Evolutionary conservation across 2,888 invertebrate genomes (phyloP).

Genomic region (Periphyllus acericola): DNA sequence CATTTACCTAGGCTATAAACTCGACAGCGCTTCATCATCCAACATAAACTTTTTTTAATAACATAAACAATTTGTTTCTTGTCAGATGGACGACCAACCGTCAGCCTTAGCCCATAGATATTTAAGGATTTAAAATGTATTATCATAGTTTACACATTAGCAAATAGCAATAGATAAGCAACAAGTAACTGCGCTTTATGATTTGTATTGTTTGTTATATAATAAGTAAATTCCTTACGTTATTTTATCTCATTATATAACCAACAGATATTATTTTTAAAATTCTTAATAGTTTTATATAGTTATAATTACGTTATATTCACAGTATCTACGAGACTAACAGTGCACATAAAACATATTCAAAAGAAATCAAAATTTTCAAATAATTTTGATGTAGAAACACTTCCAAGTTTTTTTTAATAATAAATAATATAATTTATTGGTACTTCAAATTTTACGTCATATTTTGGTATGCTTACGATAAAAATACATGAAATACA

Average conservation of each 20-base stretch:
- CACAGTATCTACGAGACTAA: not conserved
- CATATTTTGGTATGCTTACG: not conserved
- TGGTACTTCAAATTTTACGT: not conserved
- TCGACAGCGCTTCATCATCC: too few species aligned
- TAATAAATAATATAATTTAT: not conserved
- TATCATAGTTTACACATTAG: not conserved
- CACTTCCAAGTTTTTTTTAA: too few species aligned
- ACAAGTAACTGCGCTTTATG: too few species aligned
- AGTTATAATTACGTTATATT: not conserved
- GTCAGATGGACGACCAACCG: too few species aligned
- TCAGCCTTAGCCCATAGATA: not conserved
- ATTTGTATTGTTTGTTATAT: too few species aligned
- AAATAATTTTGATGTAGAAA: too few species aligned
- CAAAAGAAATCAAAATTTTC: too few species aligned
- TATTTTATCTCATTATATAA: conserved; percentile 8
- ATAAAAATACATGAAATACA: not conserved
- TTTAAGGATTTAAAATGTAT: not conserved
- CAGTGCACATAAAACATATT: not conserved
- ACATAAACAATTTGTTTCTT: too few species aligned
- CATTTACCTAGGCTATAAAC: too few species aligned
- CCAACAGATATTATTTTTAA: not conserved
- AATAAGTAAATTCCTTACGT: not conserved
- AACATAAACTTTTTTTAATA: too few species aligned
- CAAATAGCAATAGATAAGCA: not conserved
- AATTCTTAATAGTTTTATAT: not conserved